Conservation (phyloP, 2,888 invertebrate species). For the Norana najaformis region DNA sequence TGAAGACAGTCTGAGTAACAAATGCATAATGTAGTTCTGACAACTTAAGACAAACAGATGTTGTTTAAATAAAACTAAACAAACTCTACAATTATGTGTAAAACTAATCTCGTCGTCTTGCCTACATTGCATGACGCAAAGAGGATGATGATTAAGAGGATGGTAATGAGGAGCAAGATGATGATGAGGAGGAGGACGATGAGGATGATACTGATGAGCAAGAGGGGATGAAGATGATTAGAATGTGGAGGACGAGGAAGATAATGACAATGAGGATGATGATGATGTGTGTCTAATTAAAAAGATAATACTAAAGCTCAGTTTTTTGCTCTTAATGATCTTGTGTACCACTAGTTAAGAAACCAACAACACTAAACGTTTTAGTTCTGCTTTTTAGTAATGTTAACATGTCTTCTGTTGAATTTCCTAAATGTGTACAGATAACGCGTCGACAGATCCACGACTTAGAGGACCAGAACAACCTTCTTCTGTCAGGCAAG, state of each 20-base stretch:
- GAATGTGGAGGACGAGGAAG: background rate
- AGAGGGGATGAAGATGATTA: background rate
- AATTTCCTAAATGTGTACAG: conserved; percentile 18
- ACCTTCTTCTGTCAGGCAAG: conserved; percentile 46
- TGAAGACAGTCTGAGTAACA: too few relatives aligned
- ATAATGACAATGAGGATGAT: background rate
- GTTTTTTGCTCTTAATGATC: background rate
- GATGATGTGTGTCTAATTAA: background rate
- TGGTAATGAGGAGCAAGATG: too few relatives aligned
- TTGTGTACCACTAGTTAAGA: too few relatives aligned
- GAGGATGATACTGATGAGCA: background rate
- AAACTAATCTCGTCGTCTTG: too few relatives aligned
- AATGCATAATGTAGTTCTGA: too few relatives aligned
- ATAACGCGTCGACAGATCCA: conserved; percentile 53
- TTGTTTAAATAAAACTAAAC: too few relatives aligned
- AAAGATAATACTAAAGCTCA: background rate
- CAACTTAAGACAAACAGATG: too few relatives aligned
- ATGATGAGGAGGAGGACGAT: background rate
- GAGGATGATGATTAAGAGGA: background rate
- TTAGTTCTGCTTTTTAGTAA: background rate
- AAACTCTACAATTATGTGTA: too few relatives aligned
- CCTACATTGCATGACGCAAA: too few relatives aligned
- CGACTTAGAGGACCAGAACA: conserved; percentile 50
- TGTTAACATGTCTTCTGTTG: background rate
- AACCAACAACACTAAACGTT: background rate